Base-by-base conservation (phyloP, 2,888 invertebrate genomes). In the Neria commutata region DNA sequence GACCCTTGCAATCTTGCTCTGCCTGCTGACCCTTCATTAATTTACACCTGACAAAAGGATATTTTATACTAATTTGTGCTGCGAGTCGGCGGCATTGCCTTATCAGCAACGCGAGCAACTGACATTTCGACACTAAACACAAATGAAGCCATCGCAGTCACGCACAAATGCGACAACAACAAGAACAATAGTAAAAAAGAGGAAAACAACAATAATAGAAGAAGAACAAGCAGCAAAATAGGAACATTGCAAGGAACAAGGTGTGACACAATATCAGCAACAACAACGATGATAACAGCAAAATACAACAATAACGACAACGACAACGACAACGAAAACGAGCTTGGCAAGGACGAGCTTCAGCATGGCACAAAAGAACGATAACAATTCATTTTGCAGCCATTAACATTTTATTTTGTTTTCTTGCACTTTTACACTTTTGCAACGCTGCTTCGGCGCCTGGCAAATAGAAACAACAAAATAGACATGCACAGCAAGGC, bases 21-120 rank as follows among this genome's bases (percentile, higher is more conserved):
- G 3, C 21, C n/a, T 23, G 17, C 17, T n/a, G 26, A 49, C 17
- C 49, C 49, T 49, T 49, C 49, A 49, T 49, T 49, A 49, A 49
- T 49, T 49, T 49, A 29, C 49, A 49, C 49, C 49, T 49, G 49
- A 49, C 49, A 49, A 49, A 49, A 29, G 19, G 8, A 29, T n/a
- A 29, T 49, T 49, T 49, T 29, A 26, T 49, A 49, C n/a, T 29
- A 49, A 49, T 49, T 49, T 49, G 26, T 17, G 17, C 37, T n/a
- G n/a, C n/a, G n/a, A n/a, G n/a, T n/a, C n/a, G n/a, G n/a, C 42
- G 4, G 42, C 42, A 14, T 21, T 19, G 33, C 26, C 16, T 49
- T 49, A 49, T 49, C 49, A 49, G 16, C 17, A n/a, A n/a, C n/a
- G n/a, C 42, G 17, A 2, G 14, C 8, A 37, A 47, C 26, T 49